Percentiles rank a stretch among this genome's conserved stretches.
Conservation (phyloP, 2,113 vertebrate species). For the Myotis brandtii region DNA sequence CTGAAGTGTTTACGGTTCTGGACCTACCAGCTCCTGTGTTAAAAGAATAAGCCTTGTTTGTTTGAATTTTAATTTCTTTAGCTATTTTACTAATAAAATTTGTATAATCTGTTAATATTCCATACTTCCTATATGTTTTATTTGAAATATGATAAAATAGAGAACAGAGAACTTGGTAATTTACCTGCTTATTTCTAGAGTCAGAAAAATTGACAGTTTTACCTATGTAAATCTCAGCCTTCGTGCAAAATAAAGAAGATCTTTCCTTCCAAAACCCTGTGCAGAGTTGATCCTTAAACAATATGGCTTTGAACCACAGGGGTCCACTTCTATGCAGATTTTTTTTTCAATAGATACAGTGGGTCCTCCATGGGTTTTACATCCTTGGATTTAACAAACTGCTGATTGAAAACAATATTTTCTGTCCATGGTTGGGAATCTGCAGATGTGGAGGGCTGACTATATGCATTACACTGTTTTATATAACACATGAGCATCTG, state of each 20-base stretch:
- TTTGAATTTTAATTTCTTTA: slow-evolving; percentile 27
- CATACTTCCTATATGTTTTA: slow-evolving; percentile 7
- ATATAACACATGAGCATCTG: neutral
- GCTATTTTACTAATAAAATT: neutral
- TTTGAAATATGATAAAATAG: slow-evolving; percentile 29
- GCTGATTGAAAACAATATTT: neutral
- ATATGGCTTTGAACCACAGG: neutral
- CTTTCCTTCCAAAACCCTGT: slow-evolving; percentile 13
- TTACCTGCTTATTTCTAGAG: neutral
- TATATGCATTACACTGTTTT: neutral
- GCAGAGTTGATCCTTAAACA: neutral
- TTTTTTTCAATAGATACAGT: neutral
- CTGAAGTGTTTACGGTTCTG: neutral
- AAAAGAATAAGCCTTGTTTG: neutral
- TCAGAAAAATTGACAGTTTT: slow-evolving; percentile 31
- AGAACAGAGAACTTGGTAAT: slow-evolving; percentile 12
- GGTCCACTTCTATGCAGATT: neutral
- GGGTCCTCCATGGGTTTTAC: neutral
- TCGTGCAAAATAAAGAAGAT: slow-evolving; percentile 6
- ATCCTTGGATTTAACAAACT: neutral
- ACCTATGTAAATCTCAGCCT: slow-evolving; percentile 5
- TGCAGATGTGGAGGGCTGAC: neutral
- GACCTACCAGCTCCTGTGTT: neutral
- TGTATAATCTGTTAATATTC: neutral
- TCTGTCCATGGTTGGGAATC: neutral